Base-by-base conservation (phyloP, 2,888 invertebrate genomes). In the Hipparchia sbordonii region DNA sequence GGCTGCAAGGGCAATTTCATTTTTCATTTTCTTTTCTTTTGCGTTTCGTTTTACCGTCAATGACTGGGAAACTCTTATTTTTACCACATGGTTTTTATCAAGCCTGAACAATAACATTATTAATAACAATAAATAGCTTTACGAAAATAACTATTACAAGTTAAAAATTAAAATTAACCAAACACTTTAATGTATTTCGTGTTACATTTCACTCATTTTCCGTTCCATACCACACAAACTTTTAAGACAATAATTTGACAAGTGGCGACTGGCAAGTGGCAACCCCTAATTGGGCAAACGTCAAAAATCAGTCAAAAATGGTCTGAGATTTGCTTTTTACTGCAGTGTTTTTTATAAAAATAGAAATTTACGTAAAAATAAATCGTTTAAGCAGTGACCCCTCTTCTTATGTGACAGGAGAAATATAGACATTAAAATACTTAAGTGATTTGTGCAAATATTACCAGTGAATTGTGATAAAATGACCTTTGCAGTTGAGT, bases 351-450 rank as follows among this genome's bases (percentile, higher is more conserved):
- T 73, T 12, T 7, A 48, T 7, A 48, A 48, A 48, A 48, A 48
- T 48, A 70, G 77, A 79, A 85, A 83, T 87, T 87, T 86, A 83
- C 80, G 83, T 82, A 80, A 86, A 87, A 87, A 86, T 80, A 80
- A 83, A 83, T 82, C 77, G 78, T 77, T 80, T 76, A 80, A 80
- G 80, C 79, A 75, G 76, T 76, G 82, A 69, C 13, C 52, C 82
- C 80, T 65, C 75, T 77, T 81, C 76, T 78, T 77, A 79, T 73
- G 80, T 80, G 74, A 74, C 73, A 77, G 78, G 78, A 81, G 80
- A 82, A 77, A 76, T 74, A 77, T 78, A 80, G 80, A 79, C 75
- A 65, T 12, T 75, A 74, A 72, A 75, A 76, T 80, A 82, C 81
- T 77, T 77, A 67, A 78, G 85, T 86, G 82, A 69, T 80, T 78